These are phyloP conservation scores for Caenorhabditis afra DNA, from an alignment of 2,888 invertebrate species.

Conservation along the genomic window DNA sequence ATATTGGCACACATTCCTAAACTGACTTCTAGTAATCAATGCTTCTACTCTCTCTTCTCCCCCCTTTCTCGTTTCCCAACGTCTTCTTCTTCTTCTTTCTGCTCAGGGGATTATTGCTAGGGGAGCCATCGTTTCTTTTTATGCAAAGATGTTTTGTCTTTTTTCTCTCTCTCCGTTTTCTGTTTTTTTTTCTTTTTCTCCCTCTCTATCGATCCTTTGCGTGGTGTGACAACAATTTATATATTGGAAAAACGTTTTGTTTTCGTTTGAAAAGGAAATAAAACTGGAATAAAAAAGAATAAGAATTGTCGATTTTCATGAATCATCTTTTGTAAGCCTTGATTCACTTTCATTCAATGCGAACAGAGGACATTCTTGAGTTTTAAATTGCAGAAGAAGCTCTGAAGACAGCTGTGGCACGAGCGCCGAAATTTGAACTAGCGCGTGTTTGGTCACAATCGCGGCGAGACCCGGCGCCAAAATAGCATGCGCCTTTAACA, in stretches of 20 bases:
- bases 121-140: constrained; percentile 44
- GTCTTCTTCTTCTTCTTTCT: constrained; percentile 22
- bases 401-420: no score
- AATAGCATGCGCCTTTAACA: constrained; percentile 42
- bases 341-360: no score
- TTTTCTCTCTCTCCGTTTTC: constrained; percentile 4
- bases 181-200: constrained; percentile 16
- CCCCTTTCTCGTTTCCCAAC: constrained; percentile 17
- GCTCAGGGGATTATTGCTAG: constrained; percentile 59
- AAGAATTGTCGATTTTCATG: constrained; percentile 3
- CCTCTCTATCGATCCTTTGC: constrained; percentile 21
- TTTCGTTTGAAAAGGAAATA: constrained; percentile 19
- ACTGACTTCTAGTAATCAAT: constrained; percentile 41
- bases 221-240: constrained; percentile 42
- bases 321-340: no score
- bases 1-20: constrained; percentile 51
- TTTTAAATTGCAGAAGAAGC: no score
- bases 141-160: constrained; percentile 23
- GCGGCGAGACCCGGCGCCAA: constrained; percentile 33
- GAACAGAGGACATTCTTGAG: no score
- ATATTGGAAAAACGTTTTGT: constrained; percentile 13
- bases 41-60: constrained; percentile 12
- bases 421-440: constrained; percentile 16
- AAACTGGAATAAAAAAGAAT: constrained; percentile 10
- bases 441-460: constrained; percentile 26